phyloP scores from a whole-genome alignment of 2,888 invertebrate genomes.

The Calameuta pallipes region DNA sequence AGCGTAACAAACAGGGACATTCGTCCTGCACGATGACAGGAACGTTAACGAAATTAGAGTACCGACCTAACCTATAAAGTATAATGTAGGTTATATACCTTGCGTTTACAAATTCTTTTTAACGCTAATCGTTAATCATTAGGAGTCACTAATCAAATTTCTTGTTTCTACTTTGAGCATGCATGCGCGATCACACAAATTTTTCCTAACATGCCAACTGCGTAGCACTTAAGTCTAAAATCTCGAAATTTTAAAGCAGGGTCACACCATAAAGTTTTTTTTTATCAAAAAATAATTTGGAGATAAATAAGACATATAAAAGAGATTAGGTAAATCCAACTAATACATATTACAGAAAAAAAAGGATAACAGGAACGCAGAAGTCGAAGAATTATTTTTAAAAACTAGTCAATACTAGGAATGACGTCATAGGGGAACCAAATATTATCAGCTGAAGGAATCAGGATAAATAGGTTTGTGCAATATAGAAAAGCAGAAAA shows the following conservation, averaged over 20 bases:
- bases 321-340: not conserved
- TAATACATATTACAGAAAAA: not conserved
- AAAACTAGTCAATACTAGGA: not conserved
- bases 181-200: not conserved
- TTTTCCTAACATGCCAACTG: not conserved
- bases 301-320: not conserved
- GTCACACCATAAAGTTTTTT: not conserved
- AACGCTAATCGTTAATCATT: not conserved
- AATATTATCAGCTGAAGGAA: slow-evolving; percentile 35
- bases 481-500: slow-evolving; percentile 24
- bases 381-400: not conserved
- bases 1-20: slow-evolving; percentile 2
- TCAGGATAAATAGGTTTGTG: slow-evolving; percentile 45
- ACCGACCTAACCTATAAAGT: not conserved
- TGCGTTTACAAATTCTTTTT: not conserved
- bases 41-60: slow-evolving; percentile 2
- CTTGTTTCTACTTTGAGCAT: not conserved
- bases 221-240: not conserved
- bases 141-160: not conserved
- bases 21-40: slow-evolving; percentile 2
- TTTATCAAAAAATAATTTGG: not conserved
- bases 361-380: not conserved
- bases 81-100: not conserved
- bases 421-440: slow-evolving; percentile 7
- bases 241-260: not conserved